These are phyloP conservation scores for Novumbra hubbsi DNA, from an alignment of 2,797 vertebrate species.

Conservation along the genomic window DNA sequence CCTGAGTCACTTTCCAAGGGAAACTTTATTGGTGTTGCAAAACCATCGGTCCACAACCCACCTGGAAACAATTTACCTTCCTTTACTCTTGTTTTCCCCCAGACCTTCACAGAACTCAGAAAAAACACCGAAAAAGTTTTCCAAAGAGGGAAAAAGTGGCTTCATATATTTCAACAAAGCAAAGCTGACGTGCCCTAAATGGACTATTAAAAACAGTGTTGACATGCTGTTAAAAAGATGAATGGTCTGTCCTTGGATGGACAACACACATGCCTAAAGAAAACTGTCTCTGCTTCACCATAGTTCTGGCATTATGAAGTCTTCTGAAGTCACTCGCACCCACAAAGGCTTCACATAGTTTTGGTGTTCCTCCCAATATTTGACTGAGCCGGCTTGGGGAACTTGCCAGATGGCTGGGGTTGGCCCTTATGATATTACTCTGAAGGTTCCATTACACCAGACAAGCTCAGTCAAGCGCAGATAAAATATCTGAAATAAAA, in stretches of 20 bases:
- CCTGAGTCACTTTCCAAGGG: constrained; percentile 49
- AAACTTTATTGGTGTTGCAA: constrained; percentile 61
- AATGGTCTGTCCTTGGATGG: constrained; percentile 64
- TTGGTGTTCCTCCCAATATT: neutral
- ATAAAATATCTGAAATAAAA: neutral
- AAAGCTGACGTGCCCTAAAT: constrained; percentile 68
- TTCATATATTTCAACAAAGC: constrained; percentile 72
- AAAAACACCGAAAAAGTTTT: constrained; percentile 62
- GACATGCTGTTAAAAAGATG: constrained; percentile 67
- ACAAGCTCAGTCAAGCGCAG: neutral
- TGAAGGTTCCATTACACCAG: neutral
- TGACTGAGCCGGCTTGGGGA: neutral
- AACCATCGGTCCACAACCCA: constrained; percentile 52
- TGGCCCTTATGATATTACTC: neutral
- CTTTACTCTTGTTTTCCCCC: constrained; percentile 44
- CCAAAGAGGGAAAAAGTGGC: constrained; percentile 73
- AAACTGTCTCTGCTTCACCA: constrained; percentile 49
- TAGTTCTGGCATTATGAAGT: constrained; percentile 37
- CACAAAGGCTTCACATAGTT: neutral
- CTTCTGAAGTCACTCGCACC: constrained; percentile 28
- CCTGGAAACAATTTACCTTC: constrained; percentile 82
- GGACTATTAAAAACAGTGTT: constrained; percentile 64
- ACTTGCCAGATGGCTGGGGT: neutral
- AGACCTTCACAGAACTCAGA: constrained; percentile 66
- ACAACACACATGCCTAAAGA: constrained; percentile 56